Evolutionary conservation across 2,113 vertebrate species (phyloP), one percentile per base, ranked within the genome.

Genomic region (Ptilonorhynchus violaceus): DNA sequence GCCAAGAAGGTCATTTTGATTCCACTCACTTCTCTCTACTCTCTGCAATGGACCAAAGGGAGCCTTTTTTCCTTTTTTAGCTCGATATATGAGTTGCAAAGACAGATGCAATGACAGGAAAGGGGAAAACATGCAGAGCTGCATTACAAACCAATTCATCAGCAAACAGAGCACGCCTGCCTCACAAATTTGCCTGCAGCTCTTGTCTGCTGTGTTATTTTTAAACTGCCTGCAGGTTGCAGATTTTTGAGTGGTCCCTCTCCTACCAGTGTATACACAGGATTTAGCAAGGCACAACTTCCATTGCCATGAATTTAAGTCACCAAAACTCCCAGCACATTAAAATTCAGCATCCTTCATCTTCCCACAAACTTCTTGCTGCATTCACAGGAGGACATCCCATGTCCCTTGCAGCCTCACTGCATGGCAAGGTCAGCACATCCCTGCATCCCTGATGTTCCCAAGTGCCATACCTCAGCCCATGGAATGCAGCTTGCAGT

Each of bases 221-320:
- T 97, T 96, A 96, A 96, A 95, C 88, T 89, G 91, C 91, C 92
- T 96, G 93, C 91, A 97, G 95, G 93, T 95, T 96, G 83, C 95
- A 95, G 96, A 82, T 93, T 95, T 91, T 96, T 86, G 85, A 86
- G 88, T 56, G 56, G 92, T 92, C 88, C 64, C 94, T 84, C 88
- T 93, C 44, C 20, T 67, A 52, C 21, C 55, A 52, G 25, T 1
- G 18, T 25, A 75, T 73, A 59, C 23, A 39, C 76, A 77, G 69
- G 80, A 87, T 42, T 91, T 87, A 87, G 66, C 53, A 93, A 94
- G 37, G 41, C 44, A 89, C 53, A 78, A 50, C n/a, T 96, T 91
- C 42, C 49, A 39, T 60, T 70, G 58, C 56, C 21, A 16, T 22
- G 22, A 82, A 58, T 68, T 56, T 58, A 72, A 88, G 78, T 69